Evolutionary conservation across 2,113 vertebrate species (phyloP).

Genomic region (Zonotrichia leucophrys): DNA sequence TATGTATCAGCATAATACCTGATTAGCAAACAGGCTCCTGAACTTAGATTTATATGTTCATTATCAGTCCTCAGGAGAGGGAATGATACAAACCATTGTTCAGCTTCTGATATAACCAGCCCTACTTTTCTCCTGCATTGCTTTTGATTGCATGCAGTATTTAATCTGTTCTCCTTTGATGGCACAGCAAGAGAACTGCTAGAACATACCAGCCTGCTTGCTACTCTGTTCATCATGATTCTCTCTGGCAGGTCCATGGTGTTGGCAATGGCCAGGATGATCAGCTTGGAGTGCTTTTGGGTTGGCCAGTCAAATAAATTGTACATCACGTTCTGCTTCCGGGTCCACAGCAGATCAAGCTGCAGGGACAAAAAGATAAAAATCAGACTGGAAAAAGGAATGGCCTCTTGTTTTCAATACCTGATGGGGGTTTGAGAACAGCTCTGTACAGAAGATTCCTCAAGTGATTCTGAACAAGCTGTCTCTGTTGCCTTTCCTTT

Average conservation of each 20-base stretch:
- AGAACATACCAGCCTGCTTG: constrained; percentile 88
- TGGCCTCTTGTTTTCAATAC: background rate
- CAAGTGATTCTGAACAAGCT: background rate
- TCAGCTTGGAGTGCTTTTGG: constrained; percentile 84
- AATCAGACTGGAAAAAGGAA: background rate
- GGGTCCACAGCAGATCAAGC: constrained; percentile 95
- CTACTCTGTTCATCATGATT: constrained; percentile 94
- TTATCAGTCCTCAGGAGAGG: background rate
- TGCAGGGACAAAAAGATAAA: constrained; percentile 39
- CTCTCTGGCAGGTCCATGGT: constrained; percentile 98
- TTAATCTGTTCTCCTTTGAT: background rate
- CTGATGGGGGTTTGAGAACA: background rate
- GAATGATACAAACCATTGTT: background rate
- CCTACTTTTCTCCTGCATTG: background rate
- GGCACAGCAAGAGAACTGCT: background rate
- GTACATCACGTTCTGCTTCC: constrained; percentile 96
- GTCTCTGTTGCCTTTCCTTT: background rate
- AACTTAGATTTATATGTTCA: background rate
- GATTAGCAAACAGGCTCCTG: background rate
- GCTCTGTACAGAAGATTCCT: background rate
- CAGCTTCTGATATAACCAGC: background rate
- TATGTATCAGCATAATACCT: background rate
- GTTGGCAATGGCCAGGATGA: constrained; percentile 95
- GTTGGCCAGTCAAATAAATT: constrained; percentile 97
- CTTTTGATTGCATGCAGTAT: background rate